Evolutionary conservation across 2,113 vertebrate species (phyloP).

Genomic region (Protobothrops flavoviridis): DNA sequence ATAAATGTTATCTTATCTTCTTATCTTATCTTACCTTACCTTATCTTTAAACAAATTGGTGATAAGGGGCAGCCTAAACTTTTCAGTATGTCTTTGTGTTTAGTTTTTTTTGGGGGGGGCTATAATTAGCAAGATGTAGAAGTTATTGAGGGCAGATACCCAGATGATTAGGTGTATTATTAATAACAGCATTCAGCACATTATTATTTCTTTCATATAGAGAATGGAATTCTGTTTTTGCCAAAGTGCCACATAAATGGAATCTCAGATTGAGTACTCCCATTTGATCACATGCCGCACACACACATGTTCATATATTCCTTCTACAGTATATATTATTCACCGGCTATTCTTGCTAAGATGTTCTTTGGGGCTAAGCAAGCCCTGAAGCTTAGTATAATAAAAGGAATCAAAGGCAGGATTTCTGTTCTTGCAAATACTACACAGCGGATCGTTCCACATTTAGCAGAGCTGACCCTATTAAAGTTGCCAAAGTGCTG

Average conservation of each 20-base stretch:
- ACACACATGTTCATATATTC: rapidly evolving
- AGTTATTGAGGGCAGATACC: background rate
- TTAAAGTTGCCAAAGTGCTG: background rate
- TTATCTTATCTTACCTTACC: no score
- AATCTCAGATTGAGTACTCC: background rate
- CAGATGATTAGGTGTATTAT: background rate
- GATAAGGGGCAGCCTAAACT: background rate
- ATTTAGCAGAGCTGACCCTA: background rate
- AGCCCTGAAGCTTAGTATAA: background rate
- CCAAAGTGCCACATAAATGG: background rate
- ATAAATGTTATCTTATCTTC: no score
- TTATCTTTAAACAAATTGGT: background rate
- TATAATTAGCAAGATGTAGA: background rate
- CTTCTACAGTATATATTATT: background rate
- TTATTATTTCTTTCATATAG: background rate
- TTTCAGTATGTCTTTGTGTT: background rate
- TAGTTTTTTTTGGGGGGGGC: background rate
- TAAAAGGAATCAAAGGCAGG: slow-evolving; percentile 23
- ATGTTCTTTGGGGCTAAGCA: background rate
- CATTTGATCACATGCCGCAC: background rate
- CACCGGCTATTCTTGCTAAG: background rate
- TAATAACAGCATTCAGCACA: background rate
- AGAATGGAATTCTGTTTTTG: background rate
- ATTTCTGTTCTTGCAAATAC: background rate
- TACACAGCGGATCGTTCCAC: background rate